phyloP scores from a whole-genome alignment of 2,888 invertebrate species.

The Allolobophora icterica region DNA sequence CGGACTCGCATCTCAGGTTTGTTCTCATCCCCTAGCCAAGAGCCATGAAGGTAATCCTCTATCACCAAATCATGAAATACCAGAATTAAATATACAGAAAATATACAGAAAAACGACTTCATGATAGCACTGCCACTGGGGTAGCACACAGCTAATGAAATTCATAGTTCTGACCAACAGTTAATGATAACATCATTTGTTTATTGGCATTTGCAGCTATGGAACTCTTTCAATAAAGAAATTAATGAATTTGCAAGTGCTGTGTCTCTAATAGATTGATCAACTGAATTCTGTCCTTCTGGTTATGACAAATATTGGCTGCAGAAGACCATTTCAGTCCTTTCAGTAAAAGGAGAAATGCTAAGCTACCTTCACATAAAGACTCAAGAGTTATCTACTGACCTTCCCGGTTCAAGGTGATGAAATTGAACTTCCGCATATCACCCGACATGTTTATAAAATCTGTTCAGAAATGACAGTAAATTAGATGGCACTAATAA shows the following conservation, averaged over 20 bases:
- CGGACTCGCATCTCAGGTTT: conserved; percentile 68
- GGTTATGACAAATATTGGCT: too few species aligned
- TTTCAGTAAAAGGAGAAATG: background rate
- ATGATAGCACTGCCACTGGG: background rate
- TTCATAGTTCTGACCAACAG: background rate
- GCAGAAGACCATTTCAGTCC: too few species aligned
- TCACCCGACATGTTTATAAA: background rate
- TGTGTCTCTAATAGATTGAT: background rate
- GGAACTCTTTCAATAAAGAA: background rate
- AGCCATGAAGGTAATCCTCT: conserved; percentile 68
- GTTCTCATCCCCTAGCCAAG: conserved; percentile 68
- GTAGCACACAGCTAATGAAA: background rate
- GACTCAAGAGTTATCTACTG: background rate
- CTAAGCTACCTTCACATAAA: background rate
- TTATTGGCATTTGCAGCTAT: background rate
- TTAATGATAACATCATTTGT: background rate
- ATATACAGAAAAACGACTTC: too few species aligned
- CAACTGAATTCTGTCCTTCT: too few species aligned
- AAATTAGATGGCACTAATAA: background rate
- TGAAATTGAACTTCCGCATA: conserved; percentile 60
- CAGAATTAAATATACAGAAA: background rate
- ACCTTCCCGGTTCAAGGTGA: conserved; percentile 64
- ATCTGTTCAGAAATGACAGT: background rate
- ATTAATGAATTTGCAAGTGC: background rate
- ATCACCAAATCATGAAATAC: background rate